phyloP scores from a whole-genome alignment of 2,888 invertebrate genomes.

The Nineta flava region DNA sequence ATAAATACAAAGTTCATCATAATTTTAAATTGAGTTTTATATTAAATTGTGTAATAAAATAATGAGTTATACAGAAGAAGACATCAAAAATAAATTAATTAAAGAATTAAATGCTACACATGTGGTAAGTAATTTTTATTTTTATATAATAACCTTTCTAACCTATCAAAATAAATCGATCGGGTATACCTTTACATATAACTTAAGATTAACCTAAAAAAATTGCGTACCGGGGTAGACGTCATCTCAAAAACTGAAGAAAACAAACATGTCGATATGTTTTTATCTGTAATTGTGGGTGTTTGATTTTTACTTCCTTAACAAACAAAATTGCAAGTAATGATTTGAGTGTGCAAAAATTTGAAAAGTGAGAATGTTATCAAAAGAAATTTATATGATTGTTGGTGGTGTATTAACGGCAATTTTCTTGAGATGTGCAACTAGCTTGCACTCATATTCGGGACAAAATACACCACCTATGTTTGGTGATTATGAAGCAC shows the following conservation, averaged over 20 bases:
- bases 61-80: constrained; percentile 48
- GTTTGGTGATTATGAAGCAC: constrained; percentile 97
- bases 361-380: not conserved
- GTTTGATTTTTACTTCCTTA: not conserved
- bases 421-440: constrained; percentile 51
- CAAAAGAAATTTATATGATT: constrained; percentile 20
- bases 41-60: not conserved
- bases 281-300: not conserved
- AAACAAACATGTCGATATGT: not conserved
- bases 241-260: not conserved
- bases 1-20: too few species aligned
- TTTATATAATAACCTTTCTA: constrained; percentile 16
- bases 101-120: constrained; percentile 50
- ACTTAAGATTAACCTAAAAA: not conserved
- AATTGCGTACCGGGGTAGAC: not conserved
- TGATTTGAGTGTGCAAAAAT: not conserved
- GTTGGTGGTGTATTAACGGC: constrained; percentile 39
- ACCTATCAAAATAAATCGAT: not conserved
- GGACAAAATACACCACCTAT: constrained; percentile 73
- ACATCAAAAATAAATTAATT: constrained; percentile 47
- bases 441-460: constrained; percentile 64
- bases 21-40: too few species aligned
- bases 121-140: constrained; percentile 49
- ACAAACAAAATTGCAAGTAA: not conserved
- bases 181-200: too few species aligned